Percentiles rank a stretch among this genome's conserved stretches.
Evolutionary conservation across 2,797 vertebrate species (phyloP).

Genomic region (Enoplosus armatus): DNA sequence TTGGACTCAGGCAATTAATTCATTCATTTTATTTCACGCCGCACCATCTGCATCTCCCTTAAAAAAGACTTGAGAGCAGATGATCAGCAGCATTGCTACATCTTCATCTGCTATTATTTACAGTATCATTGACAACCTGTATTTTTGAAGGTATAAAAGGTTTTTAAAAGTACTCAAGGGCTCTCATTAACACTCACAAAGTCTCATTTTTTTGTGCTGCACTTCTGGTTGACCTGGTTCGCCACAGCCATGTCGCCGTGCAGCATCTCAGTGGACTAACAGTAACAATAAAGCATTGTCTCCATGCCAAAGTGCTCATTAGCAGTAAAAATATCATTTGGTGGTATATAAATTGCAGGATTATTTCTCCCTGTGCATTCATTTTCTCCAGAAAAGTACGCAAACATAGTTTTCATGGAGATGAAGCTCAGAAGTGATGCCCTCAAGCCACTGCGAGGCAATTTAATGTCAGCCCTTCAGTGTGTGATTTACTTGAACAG

Average conservation of each 20-base stretch:
- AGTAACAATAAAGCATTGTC: conserved; percentile 62
- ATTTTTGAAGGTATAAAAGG: conserved; percentile 1
- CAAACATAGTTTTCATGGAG: conserved; percentile 36
- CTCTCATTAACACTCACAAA: conserved; percentile 48
- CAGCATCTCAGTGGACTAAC: conserved; percentile 47
- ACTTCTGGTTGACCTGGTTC: conserved; percentile 56
- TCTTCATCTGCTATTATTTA: conserved; percentile 7
- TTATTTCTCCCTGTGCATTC: conserved; percentile 23
- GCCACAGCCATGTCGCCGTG: conserved; percentile 15
- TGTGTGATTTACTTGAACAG: conserved; percentile 46
- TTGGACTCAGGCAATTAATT: conserved; percentile 31
- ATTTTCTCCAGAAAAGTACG: conserved; percentile 36
- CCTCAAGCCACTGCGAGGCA: conserved; percentile 26
- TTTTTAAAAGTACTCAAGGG: background rate
- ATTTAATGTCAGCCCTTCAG: conserved; percentile 47
- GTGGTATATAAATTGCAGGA: conserved; percentile 34
- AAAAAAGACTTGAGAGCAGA: conserved; percentile 40
- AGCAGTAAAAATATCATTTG: conserved; percentile 43
- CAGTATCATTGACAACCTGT: conserved; percentile 11
- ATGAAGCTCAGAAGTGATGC: conserved; percentile 44
- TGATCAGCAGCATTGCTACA: conserved; percentile 30
- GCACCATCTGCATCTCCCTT: conserved; percentile 31
- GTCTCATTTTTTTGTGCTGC: conserved; percentile 32
- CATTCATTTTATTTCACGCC: conserved; percentile 7
- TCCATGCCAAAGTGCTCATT: conserved; percentile 63